Evolutionary conservation across 2,797 vertebrate genomes (phyloP).

Genomic region (Brachymystax lenok): DNA sequence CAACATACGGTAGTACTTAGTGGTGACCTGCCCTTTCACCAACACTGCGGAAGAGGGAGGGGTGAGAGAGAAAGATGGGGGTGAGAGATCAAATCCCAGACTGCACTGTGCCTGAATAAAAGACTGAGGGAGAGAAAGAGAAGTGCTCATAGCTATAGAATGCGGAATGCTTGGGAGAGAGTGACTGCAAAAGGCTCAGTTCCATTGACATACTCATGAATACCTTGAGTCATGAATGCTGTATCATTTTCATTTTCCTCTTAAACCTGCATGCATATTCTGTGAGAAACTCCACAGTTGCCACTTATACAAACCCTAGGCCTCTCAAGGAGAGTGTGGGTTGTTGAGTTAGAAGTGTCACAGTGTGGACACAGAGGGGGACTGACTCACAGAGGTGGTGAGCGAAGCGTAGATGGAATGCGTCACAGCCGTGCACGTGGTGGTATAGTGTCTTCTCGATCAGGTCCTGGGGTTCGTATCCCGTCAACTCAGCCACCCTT

Average conservation of each 20-base stretch:
- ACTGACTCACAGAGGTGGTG: slow-evolving; percentile 88
- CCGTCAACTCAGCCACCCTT: slow-evolving; percentile 93
- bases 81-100: neutral
- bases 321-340: neutral
- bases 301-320: neutral
- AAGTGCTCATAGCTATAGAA: neutral
- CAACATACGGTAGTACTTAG: slow-evolving; percentile 93
- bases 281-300: neutral
- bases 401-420: slow-evolving; percentile 88
- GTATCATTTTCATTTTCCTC: neutral
- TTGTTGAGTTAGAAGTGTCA: neutral
- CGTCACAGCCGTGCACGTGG: slow-evolving; percentile 88
- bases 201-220: slow-evolving; percentile 2
- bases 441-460: slow-evolving; percentile 96
- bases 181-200: neutral
- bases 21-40: slow-evolving; percentile 95
- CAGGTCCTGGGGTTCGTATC: slow-evolving; percentile 93
- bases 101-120: neutral
- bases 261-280: neutral
- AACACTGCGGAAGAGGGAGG: slow-evolving; percentile 77
- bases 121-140: neutral
- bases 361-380: neutral
- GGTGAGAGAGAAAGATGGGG: neutral
- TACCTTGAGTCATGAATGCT: slow-evolving; percentile 1
- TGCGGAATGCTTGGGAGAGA: neutral